Evolutionary conservation across 2,113 vertebrate genomes (phyloP), one percentile per base, ranked within the genome.

Genomic region (Tenebrosternarchus preto): DNA sequence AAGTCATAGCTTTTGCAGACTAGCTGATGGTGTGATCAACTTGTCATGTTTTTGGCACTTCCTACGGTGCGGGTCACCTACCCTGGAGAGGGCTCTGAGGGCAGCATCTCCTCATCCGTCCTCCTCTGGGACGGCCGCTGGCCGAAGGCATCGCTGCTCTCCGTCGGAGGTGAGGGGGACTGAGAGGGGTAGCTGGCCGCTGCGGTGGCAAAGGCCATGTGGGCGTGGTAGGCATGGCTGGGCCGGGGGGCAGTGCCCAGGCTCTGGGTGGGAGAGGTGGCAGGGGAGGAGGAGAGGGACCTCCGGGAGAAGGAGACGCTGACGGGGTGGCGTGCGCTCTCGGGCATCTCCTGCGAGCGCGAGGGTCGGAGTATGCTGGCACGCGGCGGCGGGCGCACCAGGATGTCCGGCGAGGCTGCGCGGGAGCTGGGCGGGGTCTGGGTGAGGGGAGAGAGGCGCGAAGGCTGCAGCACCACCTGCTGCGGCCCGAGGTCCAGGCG

Each of bases 381-480:
- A 0, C 96, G 96, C 0, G 97, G 98, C 78, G 96, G 94, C 82
- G 97, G 97, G 0, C 97, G 93, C 66, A 96, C 95, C 0, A 96
- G 91, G 75, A 98, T 96, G 92, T 98, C 97, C 0, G 97, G 97
- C 53, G 97, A 98, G 90, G 95, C 96, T 19, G 95, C 96, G 57
- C 94, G 95, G 89, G 97, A 97, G 91, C 96, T 98, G 83, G 98
- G 94, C 84, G 98, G 97, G 79, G 97, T 99, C 92, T 99, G 97
- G 90, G 96, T 97, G 86, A 99, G 95, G 79, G 98, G 98, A 81
- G 97, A 99, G 88, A 99, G 97, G 83, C 96, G 93, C 0, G 98
- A 98, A 78, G 98, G 97, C 91, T 97, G 97, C 90, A 99, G 95
- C 89, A 99, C 97, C 94, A 98, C 95, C 87, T 98, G 97, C 93